Conservation (phyloP, 1,140 invertebrate genomes). For the Globodera rostochiensis region DNA sequence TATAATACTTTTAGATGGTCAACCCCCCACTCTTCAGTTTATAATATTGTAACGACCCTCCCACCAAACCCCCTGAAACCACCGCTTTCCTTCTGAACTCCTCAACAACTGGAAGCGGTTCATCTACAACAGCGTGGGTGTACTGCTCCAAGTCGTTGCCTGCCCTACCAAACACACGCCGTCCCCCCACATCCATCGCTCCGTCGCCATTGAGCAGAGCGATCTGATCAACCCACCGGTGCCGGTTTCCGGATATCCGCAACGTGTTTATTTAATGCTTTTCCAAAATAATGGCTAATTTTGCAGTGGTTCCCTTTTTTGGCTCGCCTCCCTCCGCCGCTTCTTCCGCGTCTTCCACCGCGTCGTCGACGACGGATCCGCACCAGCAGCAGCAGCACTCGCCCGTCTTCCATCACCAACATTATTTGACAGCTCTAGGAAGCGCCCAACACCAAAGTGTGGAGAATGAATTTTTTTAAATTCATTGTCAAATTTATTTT, state of each 20-base stretch:
- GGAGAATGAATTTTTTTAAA: not conserved
- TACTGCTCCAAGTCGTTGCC: not conserved
- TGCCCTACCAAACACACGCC: no score
- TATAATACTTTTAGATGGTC: no score
- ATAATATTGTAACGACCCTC: no score
- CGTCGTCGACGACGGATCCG: constrained; percentile 1
- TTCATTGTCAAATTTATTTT: no score
- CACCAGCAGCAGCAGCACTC: not conserved
- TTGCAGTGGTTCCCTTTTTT: constrained; percentile 3
- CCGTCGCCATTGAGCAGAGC: not conserved
- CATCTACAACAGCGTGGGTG: not conserved
- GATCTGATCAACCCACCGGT: not conserved
- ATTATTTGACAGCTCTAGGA: not conserved
- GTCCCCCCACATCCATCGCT: no score
- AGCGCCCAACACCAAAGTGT: not conserved
- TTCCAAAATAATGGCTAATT: not conserved
- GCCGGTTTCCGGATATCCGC: not conserved
- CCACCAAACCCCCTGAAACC: no score
- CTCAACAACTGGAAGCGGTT: no score
- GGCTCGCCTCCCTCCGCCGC: constrained; percentile 5
- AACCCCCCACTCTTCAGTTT: no score
- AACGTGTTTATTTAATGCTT: not conserved
- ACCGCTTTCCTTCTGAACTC: no score
- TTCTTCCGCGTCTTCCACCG: not conserved
- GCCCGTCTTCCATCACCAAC: not conserved